Evolutionary conservation across 2,797 vertebrate genomes (phyloP).

Genomic region (Sarcoramphus papa): DNA sequence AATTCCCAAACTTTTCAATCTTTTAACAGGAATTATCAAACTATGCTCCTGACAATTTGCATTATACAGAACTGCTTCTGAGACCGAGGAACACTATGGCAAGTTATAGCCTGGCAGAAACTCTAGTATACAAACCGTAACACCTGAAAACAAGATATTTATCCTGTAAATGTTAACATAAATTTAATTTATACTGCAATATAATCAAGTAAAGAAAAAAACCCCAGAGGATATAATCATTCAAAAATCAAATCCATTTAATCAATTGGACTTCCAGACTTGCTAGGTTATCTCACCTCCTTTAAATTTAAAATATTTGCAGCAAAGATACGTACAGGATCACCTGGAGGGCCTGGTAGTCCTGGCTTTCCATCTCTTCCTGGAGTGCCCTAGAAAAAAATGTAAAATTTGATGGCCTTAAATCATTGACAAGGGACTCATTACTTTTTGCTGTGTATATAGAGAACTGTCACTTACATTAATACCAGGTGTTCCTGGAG

Average conservation of each 20-base stretch:
- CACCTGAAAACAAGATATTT: conserved; percentile 26
- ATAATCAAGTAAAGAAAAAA: conserved; percentile 20
- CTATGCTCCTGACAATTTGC: background rate
- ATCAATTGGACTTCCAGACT: background rate
- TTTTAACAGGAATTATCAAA: background rate
- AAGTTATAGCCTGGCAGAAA: background rate
- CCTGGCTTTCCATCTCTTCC: conserved; percentile 90
- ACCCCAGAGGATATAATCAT: background rate
- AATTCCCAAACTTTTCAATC: background rate
- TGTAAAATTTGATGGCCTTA: background rate
- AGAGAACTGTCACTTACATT: conserved; percentile 64
- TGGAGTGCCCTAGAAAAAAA: conserved; percentile 84
- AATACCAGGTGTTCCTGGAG: conserved; percentile 77
- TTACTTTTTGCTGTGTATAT: background rate
- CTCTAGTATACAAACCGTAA: background rate
- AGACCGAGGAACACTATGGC: background rate
- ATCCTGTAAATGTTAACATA: background rate
- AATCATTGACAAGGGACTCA: background rate
- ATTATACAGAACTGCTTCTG: background rate
- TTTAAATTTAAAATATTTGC: background rate
- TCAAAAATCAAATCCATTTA: conserved; percentile 27
- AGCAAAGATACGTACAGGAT: conserved; percentile 83
- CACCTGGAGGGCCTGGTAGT: conserved; percentile 90
- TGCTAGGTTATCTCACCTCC: background rate
- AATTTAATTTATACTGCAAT: conserved; percentile 2